These are phyloP conservation scores for Shinisaurus crocodilurus DNA, from an alignment of 2,113 vertebrate species.

Conservation along the genomic window DNA sequence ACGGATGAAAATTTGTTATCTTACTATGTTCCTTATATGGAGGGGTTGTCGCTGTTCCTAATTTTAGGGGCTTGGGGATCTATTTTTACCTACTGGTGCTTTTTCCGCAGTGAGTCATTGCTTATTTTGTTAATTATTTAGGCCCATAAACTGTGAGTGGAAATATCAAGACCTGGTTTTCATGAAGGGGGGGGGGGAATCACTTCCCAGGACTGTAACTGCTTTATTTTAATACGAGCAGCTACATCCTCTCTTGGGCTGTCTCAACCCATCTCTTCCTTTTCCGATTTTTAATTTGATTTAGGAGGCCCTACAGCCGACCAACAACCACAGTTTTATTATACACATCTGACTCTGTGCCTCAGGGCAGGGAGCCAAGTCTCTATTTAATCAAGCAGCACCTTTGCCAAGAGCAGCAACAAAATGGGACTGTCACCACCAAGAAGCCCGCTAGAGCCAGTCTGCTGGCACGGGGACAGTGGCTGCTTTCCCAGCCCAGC, in stretches of 20 bases:
- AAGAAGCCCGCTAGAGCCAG: constrained; percentile 25
- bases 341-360: neutral
- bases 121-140: neutral
- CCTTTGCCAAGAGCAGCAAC: constrained; percentile 65
- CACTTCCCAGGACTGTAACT: rapidly evolving
- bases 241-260: constrained; percentile 22
- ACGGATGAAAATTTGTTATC: neutral
- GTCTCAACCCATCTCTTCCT: neutral
- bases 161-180: neutral
- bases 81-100: constrained; percentile 3
- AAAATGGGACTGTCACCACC: constrained; percentile 44
- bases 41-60: neutral
- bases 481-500: constrained; percentile 37
- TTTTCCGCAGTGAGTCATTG: constrained; percentile 17
- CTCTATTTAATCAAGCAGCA: constrained; percentile 56
- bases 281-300: constrained; percentile 24
- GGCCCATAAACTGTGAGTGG: neutral
- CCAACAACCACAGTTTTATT: constrained; percentile 31
- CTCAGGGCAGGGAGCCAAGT: constrained; percentile 53
- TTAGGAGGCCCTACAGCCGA: constrained; percentile 26
- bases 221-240: constrained; percentile 30
- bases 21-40: neutral
- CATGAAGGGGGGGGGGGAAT: neutral
- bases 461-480: constrained; percentile 20
- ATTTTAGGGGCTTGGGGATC: neutral